Evolutionary conservation across 2,888 invertebrate genomes (phyloP).

Genomic region (Pyrochroa serraticornis): DNA sequence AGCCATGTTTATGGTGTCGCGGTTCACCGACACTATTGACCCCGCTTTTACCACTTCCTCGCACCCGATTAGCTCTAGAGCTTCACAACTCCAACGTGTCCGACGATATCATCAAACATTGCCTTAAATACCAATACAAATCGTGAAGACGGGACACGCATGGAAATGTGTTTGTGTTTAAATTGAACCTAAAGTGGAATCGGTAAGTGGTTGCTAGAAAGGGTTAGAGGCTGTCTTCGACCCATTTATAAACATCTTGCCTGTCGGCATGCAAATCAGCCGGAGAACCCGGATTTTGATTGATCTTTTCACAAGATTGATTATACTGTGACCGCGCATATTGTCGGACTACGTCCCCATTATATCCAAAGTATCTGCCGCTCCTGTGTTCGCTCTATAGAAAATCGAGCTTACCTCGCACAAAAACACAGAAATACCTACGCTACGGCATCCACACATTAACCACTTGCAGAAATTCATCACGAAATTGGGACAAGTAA

Average conservation of each 20-base stretch:
- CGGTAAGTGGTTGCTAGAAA: constrained; percentile 44
- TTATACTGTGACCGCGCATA: constrained; percentile 54
- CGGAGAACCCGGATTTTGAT: constrained; percentile 58
- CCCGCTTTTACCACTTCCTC: constrained; percentile 38
- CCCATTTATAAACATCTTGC: constrained; percentile 60
- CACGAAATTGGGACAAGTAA: neutral
- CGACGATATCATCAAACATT: constrained; percentile 2
- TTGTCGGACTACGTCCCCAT: constrained; percentile 47
- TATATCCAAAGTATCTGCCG: constrained; percentile 28
- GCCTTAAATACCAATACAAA: neutral
- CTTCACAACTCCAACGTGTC: neutral
- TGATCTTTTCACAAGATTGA: constrained; percentile 60
- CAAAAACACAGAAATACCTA: constrained; percentile 8
- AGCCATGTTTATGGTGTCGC: constrained; percentile 52
- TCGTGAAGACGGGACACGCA: constrained; percentile 3
- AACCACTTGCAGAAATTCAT: too few species aligned
- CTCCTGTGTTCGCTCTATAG: neutral
- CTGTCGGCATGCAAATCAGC: constrained; percentile 60
- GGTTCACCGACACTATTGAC: constrained; percentile 48
- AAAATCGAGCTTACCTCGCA: too few species aligned
- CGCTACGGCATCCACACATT: too few species aligned
- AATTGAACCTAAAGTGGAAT: constrained; percentile 40
- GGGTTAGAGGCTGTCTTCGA: constrained; percentile 54
- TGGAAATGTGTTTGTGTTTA: constrained; percentile 38
- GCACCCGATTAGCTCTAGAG: constrained; percentile 26